Evolutionary conservation across 2,888 invertebrate genomes (phyloP).

Genomic region (Agriotes lineatus): DNA sequence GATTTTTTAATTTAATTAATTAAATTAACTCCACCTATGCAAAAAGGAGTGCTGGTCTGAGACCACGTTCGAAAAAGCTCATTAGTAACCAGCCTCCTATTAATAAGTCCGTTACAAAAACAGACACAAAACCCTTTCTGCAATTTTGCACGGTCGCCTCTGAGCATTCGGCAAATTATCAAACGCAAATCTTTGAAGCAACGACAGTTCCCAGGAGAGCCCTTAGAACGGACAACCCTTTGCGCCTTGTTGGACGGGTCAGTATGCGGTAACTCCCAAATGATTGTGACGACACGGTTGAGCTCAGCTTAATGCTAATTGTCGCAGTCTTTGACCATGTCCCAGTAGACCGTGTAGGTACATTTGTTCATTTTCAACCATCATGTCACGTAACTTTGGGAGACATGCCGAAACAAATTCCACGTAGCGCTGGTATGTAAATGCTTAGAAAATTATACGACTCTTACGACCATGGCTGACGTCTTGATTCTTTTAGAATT

Average conservation of each 20-base stretch:
- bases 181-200: conserved; percentile 30
- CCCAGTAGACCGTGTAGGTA: conserved; percentile 31
- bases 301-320: conserved; percentile 58
- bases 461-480: no score
- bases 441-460: not conserved
- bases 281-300: conserved; percentile 60
- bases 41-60: no score
- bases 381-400: conserved; percentile 9
- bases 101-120: no score
- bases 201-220: conserved; percentile 42
- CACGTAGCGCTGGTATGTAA: not conserved
- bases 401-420: conserved; percentile 5
- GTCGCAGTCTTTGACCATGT: conserved; percentile 48
- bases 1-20: no score
- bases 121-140: not conserved
- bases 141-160: not conserved
- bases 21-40: no score
- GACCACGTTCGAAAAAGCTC: no score
- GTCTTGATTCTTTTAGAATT: no score
- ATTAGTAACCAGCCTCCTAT: no score
- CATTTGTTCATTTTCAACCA: conserved; percentile 12
- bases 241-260: conserved; percentile 51
- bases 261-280: conserved; percentile 59
- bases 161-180: conserved; percentile 30
- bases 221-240: conserved; percentile 55